Evolutionary conservation across 1,140 invertebrate genomes (phyloP), one percentile per base, ranked within the genome.

Genomic region (Nilaparvata lugens): DNA sequence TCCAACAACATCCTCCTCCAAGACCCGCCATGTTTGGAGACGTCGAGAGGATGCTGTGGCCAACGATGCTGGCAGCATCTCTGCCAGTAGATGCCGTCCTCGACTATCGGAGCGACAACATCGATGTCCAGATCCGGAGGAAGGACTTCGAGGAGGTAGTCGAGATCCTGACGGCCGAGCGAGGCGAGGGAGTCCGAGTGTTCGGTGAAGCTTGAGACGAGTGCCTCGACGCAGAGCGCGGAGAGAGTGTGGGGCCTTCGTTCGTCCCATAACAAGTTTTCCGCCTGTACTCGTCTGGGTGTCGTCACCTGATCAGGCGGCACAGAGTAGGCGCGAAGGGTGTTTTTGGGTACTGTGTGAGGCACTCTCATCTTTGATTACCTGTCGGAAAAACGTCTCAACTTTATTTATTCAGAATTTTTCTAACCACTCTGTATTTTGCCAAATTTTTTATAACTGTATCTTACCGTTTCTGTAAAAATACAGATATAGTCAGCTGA

Each of bases 81-180:
- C 64, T 72, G 62, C 75, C 76, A 77, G 63, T 73, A 76, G 55
- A 70, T 58, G 13, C 74, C 73, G 28, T 72, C 60, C 0, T 65
- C 57, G 38, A 77, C 70, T 19, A 62, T 62, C 42, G 56, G 64
- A 21, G 75, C 70, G 2, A 65, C 62, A 35, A 74, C 16, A 0
- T 74, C 65, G 25, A 77, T 69, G 1, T 74, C 71, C 4, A 77
- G 63, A 61, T 74, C 66, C 7, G 69, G 66, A 0, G 74, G 68
- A 25, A 77, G 60, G 14, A 70, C 68, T 69, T 76, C 75, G 19
- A 74, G 61, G 7, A 77, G 52, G 14, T 62, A 24, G 42, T 73
- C 67, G 25, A 63, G 67, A 53, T 77, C 72, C 0, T 55, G 35
- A 7, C 19, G 11, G 11, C 23, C 52, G 6, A 60, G 19, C 5